A percentile compares a stretch with the other conserved stretches of the same genome.
phyloP scores from a whole-genome alignment of 2,797 vertebrate genomes.

The Catharus ustulatus region DNA sequence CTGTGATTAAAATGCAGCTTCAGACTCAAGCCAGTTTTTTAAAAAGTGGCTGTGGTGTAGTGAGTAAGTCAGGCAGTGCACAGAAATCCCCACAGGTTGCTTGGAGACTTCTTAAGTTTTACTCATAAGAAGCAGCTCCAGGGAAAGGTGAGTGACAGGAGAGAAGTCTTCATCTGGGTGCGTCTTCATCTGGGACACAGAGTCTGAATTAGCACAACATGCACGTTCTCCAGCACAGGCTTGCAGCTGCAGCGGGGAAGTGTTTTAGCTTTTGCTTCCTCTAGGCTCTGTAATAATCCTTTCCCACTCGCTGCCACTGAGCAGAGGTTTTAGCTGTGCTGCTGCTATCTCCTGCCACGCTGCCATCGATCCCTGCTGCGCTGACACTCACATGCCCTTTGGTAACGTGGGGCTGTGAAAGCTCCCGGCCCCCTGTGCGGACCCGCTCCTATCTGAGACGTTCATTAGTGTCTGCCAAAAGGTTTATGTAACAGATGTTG shows the following conservation, averaged over 20 bases:
- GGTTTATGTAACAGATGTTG: conserved; percentile 76
- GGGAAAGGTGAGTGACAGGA: neutral
- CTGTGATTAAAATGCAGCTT: neutral
- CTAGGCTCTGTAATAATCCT: neutral
- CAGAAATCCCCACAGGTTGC: neutral
- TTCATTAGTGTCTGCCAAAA: conserved; percentile 62
- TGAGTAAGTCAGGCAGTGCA: neutral
- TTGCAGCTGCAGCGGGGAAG: neutral
- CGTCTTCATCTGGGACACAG: neutral
- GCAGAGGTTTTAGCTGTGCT: neutral
- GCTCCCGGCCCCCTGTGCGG: neutral
- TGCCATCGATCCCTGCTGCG: conserved; percentile 12
- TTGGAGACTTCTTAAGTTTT: neutral
- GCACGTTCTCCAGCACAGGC: neutral
- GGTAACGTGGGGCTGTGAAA: neutral
- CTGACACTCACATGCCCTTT: conserved; percentile 14
- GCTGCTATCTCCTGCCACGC: neutral
- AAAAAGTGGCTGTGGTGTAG: neutral
- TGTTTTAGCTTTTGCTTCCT: neutral
- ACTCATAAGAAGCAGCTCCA: neutral
- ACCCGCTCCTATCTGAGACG: conserved; percentile 27
- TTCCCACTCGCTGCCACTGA: neutral
- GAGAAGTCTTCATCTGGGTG: neutral
- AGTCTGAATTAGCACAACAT: neutral
- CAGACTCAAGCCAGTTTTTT: neutral